Conservation (phyloP, 1,140 invertebrate genomes). For the Leptinotarsa defecta region DNA sequence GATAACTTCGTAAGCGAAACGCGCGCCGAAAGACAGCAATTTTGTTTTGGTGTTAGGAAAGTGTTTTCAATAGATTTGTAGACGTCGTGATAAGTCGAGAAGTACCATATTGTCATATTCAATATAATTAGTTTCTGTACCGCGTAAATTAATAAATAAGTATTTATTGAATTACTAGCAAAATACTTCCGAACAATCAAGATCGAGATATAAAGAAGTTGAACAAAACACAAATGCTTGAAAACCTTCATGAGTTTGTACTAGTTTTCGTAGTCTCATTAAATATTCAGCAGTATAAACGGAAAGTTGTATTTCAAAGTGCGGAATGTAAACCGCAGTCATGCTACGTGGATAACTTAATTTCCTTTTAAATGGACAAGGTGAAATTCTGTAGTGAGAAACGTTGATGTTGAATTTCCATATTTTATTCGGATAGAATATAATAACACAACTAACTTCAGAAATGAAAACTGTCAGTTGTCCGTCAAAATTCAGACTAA, state of each 20-base stretch:
- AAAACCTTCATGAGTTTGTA: neutral
- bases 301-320: constrained; percentile 30
- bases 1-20: too few species aligned
- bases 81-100: too few species aligned
- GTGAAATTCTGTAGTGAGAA: constrained; percentile 4
- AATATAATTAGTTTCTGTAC: too few species aligned
- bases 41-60: too few species aligned
- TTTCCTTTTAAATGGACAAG: constrained; percentile 37
- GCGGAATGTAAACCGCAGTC: constrained; percentile 34
- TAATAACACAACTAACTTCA: neutral
- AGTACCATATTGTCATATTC: too few species aligned
- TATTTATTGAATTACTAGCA: too few species aligned
- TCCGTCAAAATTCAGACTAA: neutral
- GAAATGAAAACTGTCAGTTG: neutral
- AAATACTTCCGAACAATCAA: too few species aligned
- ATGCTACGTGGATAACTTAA: constrained; percentile 40
- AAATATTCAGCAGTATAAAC: constrained; percentile 18
- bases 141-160: too few species aligned
- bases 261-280: neutral
- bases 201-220: neutral
- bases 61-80: too few species aligned
- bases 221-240: neutral
- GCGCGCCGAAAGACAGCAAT: too few species aligned
- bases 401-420: constrained; percentile 15
- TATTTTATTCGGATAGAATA: neutral